Conservation (phyloP, 2,113 vertebrate species). For the Dolichallabes microphthalmus region DNA sequence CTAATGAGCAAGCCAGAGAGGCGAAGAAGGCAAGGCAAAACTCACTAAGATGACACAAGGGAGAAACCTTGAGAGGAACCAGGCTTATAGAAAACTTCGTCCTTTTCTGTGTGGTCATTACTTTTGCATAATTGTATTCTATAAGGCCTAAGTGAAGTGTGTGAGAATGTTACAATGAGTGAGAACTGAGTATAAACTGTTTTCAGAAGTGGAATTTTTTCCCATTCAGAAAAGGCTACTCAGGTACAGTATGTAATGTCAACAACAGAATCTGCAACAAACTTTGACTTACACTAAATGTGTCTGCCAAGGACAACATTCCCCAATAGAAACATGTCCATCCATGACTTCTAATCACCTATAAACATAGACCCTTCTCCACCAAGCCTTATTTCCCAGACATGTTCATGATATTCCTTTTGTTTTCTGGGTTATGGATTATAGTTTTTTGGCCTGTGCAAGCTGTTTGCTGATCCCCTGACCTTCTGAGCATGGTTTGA, state of each 20-base stretch:
- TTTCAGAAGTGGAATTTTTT: background rate
- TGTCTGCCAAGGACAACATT: background rate
- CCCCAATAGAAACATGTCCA: background rate
- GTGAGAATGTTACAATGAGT: background rate
- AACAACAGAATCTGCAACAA: background rate
- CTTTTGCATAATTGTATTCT: background rate
- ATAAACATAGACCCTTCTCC: background rate
- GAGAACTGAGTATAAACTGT: background rate
- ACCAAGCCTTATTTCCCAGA: background rate
- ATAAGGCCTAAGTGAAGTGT: background rate
- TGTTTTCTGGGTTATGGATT: background rate
- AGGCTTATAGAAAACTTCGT: background rate
- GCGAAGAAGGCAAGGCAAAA: background rate
- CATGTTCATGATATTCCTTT: background rate
- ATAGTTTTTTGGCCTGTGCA: background rate
- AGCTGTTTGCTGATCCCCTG: background rate
- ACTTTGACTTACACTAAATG: background rate
- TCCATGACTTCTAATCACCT: background rate
- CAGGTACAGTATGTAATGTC: background rate
- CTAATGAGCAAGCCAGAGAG: background rate
- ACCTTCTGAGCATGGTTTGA: background rate
- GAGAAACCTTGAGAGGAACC: background rate
- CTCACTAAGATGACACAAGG: background rate
- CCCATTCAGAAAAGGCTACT: background rate
- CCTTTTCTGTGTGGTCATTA: background rate